These are phyloP conservation scores for Platyscapa corneri DNA, from an alignment of 1,140 invertebrate species.

Conservation along the genomic window DNA sequence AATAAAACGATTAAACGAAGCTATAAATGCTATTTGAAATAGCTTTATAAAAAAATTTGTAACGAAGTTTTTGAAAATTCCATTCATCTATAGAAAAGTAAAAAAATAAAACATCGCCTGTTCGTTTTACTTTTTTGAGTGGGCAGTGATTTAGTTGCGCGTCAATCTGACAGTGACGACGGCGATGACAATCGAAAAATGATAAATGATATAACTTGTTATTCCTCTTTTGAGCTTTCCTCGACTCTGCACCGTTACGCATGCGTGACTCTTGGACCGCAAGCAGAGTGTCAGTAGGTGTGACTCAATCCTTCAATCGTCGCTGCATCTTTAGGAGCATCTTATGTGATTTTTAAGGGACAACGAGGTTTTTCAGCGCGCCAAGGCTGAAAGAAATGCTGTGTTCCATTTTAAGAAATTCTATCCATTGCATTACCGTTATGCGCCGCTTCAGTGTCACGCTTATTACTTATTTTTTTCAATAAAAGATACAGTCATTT, in stretches of 20 bases:
- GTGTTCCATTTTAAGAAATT: background rate
- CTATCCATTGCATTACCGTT: background rate
- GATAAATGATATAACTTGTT: slow-evolving; percentile 45
- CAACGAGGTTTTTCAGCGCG: background rate
- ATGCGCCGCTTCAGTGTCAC: background rate
- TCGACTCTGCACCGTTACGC: slow-evolving; percentile 17
- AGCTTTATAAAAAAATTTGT: background rate
- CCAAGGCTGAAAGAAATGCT: background rate
- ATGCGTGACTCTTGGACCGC: background rate
- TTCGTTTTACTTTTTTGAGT: slow-evolving; percentile 53
- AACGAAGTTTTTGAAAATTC: background rate
- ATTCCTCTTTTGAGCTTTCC: slow-evolving; percentile 21
- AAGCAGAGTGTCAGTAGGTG: slow-evolving; percentile 10
- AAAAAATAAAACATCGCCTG: background rate
- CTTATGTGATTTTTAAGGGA: background rate
- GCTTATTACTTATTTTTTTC: background rate
- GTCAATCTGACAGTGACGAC: slow-evolving; percentile 52
- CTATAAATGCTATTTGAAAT: background rate
- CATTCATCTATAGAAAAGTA: background rate
- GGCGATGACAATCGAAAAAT: slow-evolving; percentile 45
- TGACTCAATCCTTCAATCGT: slow-evolving; percentile 31
- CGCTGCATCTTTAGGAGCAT: background rate
- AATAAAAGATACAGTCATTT: background rate
- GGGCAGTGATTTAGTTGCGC: slow-evolving; percentile 64
- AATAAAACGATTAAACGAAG: background rate